phyloP scores from a whole-genome alignment of 2,888 invertebrate species.

The Mantis religiosa region DNA sequence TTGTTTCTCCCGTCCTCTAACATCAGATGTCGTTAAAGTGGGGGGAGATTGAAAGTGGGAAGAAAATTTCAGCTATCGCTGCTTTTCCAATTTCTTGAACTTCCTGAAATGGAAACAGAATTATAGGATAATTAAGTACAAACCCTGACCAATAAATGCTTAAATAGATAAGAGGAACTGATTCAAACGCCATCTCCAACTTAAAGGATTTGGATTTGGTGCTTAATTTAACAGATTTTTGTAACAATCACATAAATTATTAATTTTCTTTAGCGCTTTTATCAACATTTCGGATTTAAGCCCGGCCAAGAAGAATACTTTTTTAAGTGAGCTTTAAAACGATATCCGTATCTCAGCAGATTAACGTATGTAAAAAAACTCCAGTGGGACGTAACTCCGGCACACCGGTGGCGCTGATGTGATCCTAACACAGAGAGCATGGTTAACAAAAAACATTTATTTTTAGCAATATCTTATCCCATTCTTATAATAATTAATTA shows the following conservation, averaged over 20 bases:
- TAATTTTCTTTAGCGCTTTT: too few species aligned
- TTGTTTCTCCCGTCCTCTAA: not conserved
- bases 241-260: not conserved
- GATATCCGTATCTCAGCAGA: too few species aligned
- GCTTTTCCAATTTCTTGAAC: not conserved
- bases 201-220: not conserved
- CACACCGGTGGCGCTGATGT: too few species aligned
- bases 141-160: not conserved
- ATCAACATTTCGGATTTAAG: too few species aligned
- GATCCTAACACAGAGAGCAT: too few species aligned
- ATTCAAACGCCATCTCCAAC: not conserved
- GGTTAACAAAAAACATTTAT: too few species aligned
- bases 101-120: not conserved
- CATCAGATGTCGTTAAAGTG: conserved; percentile 10
- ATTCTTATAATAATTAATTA: too few species aligned
- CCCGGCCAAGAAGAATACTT: too few species aligned
- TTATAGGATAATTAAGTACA: not conserved
- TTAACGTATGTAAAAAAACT: too few species aligned
- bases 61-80: not conserved
- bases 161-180: not conserved
- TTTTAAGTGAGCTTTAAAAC: too few species aligned
- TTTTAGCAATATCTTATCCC: too few species aligned
- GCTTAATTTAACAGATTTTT: not conserved
- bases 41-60: not conserved
- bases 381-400: too few species aligned